Conservation (phyloP, 2,797 vertebrate genomes). For the Melanitta fusca region DNA sequence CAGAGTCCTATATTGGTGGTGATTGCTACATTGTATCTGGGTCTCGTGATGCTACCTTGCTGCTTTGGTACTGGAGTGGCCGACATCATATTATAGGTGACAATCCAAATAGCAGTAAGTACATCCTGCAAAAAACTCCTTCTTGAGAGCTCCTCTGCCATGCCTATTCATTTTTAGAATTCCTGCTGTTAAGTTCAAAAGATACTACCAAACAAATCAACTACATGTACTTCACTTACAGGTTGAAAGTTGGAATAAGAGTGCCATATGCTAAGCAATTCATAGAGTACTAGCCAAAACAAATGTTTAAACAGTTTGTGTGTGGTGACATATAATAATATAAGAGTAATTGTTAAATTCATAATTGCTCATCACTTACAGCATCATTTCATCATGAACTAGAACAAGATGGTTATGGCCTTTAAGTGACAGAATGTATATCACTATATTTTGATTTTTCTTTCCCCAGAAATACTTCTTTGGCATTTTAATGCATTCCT, state of each 20-base stretch:
- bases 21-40: slow-evolving; percentile 99
- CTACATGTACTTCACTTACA: neutral
- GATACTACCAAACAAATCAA: neutral
- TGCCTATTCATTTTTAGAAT: neutral
- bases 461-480: slow-evolving; percentile 13
- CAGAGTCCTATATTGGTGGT: slow-evolving; percentile 96
- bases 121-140: neutral
- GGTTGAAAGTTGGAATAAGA: neutral
- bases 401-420: slow-evolving; percentile 28
- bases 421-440: slow-evolving; percentile 37
- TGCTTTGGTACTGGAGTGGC: slow-evolving; percentile 99
- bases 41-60: slow-evolving; percentile 93
- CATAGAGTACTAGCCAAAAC: neutral
- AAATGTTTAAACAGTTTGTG: neutral
- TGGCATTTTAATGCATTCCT: slow-evolving; percentile 37
- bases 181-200: neutral
- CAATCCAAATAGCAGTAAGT: slow-evolving; percentile 99
- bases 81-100: slow-evolving; percentile 98
- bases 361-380: neutral
- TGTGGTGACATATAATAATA: neutral
- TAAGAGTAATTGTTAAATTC: slow-evolving; percentile 29
- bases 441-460: slow-evolving; percentile 54
- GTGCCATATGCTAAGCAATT: neutral
- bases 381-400: slow-evolving; percentile 4
- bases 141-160: neutral